A percentile compares a stretch with the other conserved stretches of the same genome.
Evolutionary conservation across 1,140 invertebrate genomes (phyloP).

Genomic region (Leptinotarsa undecemlineata): DNA sequence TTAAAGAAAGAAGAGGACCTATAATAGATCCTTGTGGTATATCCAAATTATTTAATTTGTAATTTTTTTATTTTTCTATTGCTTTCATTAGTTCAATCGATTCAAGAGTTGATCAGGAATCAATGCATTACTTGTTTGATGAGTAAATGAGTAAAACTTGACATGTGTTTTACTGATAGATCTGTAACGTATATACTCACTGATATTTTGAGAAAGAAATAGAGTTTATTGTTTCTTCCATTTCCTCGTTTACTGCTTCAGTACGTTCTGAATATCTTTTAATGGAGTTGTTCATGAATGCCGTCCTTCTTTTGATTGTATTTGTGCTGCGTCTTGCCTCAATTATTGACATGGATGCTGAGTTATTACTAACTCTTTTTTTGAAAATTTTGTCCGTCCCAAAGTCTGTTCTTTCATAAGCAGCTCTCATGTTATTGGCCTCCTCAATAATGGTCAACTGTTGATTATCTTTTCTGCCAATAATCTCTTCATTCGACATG

Average conservation of each 20-base stretch:
- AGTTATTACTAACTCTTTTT: conserved; percentile 54
- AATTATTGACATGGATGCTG: conserved; percentile 49
- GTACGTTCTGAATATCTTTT: conserved; percentile 70
- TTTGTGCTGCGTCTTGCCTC: conserved; percentile 52
- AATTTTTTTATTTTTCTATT: no score
- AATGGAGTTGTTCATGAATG: conserved; percentile 71
- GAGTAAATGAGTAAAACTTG: no score
- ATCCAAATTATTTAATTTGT: no score
- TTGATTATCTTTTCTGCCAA: background rate
- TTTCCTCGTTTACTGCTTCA: conserved; percentile 69
- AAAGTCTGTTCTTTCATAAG: background rate
- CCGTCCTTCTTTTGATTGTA: conserved; percentile 57
- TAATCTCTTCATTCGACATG: background rate
- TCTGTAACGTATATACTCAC: conserved; percentile 55
- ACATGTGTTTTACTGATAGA: no score
- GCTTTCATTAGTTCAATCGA: no score
- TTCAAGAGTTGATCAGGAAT: no score
- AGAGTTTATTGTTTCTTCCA: conserved; percentile 73
- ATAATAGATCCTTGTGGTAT: no score
- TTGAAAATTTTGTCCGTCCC: conserved; percentile 25
- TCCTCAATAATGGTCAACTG: background rate
- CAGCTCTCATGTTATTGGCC: background rate
- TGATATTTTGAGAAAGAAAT: conserved; percentile 75
- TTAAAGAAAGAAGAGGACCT: no score
- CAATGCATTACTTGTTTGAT: no score